These are phyloP conservation scores for Tenebrosternarchus preto DNA, from an alignment of 2,113 vertebrate species.

Conservation along the genomic window DNA sequence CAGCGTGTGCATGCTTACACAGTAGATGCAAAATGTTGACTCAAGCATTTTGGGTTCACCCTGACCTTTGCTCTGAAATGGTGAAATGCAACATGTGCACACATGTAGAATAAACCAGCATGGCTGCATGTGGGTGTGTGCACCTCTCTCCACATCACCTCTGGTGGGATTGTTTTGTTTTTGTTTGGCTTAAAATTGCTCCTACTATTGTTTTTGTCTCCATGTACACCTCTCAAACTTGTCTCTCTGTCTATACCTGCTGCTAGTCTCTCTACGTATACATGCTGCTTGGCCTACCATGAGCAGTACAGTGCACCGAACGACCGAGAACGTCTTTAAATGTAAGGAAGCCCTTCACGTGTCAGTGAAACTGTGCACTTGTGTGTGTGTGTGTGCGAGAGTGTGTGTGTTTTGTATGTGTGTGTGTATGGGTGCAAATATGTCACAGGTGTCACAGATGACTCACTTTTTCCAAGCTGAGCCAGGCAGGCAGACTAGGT, in stretches of 20 bases:
- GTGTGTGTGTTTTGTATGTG: background rate
- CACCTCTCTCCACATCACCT: background rate
- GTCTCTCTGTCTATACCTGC: background rate
- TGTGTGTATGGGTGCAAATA: slow-evolving; percentile 26
- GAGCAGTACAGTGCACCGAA: background rate
- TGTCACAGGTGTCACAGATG: slow-evolving; percentile 41
- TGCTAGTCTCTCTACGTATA: too few relatives aligned
- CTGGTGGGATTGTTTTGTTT: too few relatives aligned
- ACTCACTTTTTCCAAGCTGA: slow-evolving; percentile 42
- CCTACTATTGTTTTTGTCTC: too few relatives aligned
- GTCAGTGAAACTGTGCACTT: background rate
- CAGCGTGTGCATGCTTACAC: slow-evolving; percentile 21
- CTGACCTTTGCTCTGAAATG: slow-evolving; percentile 17
- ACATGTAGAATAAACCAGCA: background rate
- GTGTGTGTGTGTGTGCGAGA: slow-evolving; percentile 7
- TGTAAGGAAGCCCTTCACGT: background rate
- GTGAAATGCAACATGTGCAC: slow-evolving; percentile 19
- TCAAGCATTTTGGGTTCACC: slow-evolving; percentile 37
- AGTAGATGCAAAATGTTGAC: slow-evolving; percentile 31
- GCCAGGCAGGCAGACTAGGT: slow-evolving; percentile 5
- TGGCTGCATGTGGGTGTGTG: slow-evolving; percentile 31
- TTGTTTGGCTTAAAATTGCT: too few relatives aligned
- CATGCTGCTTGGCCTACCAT: background rate
- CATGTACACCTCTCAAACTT: too few relatives aligned
- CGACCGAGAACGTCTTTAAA: background rate